Base-by-base conservation (phyloP, 2,888 invertebrate species). In the Drosophila pegasa region DNA sequence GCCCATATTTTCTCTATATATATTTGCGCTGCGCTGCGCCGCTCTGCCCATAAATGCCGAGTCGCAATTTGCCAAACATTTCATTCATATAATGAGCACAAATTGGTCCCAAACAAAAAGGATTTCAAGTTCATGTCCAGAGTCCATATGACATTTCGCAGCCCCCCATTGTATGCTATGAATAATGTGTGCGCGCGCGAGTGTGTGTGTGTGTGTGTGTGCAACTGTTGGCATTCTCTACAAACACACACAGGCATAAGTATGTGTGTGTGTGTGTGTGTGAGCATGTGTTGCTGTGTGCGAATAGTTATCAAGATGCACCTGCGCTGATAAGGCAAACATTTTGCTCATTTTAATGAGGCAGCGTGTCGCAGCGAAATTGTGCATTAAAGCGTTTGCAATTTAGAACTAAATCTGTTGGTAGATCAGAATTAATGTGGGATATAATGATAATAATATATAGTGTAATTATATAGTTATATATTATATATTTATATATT, bases 121-220 rank as follows among this genome's bases (percentile, higher is more conserved):
- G 78, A 88, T 88, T 83, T 82, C 80, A 71, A 78, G 74, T 78
- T 78, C 78, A 80, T 65, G 61, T 75, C 71, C 88, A 75, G 52
- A 65, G 25, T 72, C 60, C 71, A 55, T 18, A 16, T 63, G 78
- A 71, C 74, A 79, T 54, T 38, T 48, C 64, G 25, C 27, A 40
- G 78, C 80, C 69, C 84, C 58, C 71, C 67, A 52, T 82, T 82
- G 82, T 88, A 87, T 88, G 88, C 88, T 83, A 83, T 27, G 16
- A 64, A 57, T 45, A 61, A 54, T 43, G 27, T 48, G 18, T 31
- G 16, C 31, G 45, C n/a, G n/a, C n/a, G n/a, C n/a, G n/a, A n/a
- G n/a, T n/a, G n/a, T n/a, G n/a, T 43, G 27, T 48, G 18, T 31
- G 16, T 29, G 45, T 14, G 40, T 35, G 35, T 40, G 33, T 45